phyloP scores from a whole-genome alignment of 2,113 vertebrate genomes.

The Eclectus roratus region DNA sequence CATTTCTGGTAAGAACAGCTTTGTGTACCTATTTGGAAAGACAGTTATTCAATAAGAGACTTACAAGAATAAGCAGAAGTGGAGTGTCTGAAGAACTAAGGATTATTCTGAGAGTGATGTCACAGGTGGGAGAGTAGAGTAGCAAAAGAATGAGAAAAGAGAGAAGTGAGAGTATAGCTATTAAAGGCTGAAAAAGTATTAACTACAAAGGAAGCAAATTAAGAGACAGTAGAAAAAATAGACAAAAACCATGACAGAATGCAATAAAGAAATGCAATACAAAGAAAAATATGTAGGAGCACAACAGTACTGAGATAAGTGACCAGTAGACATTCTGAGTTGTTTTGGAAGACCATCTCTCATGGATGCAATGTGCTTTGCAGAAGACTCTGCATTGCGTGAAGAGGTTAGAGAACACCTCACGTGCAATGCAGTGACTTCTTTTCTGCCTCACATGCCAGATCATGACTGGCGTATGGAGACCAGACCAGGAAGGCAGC shows the following conservation, averaged over 20 bases:
- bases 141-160: neutral
- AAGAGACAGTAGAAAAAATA: neutral
- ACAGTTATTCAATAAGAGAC: neutral
- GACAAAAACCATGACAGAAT: neutral
- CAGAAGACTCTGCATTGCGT: rapidly evolving
- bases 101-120: neutral
- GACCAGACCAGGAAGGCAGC: neutral
- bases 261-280: neutral
- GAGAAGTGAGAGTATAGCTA: neutral
- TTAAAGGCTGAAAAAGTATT: neutral
- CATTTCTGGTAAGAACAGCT: neutral
- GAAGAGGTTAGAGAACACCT: neutral
- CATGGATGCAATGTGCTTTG: neutral
- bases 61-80: neutral
- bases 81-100: neutral
- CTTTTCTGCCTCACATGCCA: neutral
- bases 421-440: neutral
- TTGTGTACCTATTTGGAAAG: neutral
- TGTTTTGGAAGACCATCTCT: neutral
- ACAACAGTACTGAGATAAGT: neutral
- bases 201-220: neutral
- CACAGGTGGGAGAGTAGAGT: neutral
- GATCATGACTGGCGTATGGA: neutral
- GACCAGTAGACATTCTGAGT: neutral
- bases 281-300: neutral